Conservation (phyloP, 2,888 invertebrate species). For the Ischnus inquisitorius region DNA sequence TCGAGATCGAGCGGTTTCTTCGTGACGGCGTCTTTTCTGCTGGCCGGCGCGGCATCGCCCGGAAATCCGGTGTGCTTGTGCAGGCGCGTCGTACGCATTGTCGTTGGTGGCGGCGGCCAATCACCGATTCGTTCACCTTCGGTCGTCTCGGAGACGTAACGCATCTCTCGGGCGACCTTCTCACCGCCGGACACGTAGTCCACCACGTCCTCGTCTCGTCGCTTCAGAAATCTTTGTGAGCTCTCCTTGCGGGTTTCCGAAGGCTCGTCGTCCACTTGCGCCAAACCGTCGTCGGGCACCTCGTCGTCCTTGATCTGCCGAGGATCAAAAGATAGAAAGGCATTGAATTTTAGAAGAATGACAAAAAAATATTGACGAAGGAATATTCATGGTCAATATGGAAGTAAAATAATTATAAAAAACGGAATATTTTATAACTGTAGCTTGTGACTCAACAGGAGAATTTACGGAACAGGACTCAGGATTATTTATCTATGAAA, state of each 20-base stretch:
- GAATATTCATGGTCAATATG: constrained; percentile 9
- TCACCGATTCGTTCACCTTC: constrained; percentile 91
- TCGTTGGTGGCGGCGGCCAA: constrained; percentile 80
- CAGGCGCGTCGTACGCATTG: constrained; percentile 79
- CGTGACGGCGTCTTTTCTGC: constrained; percentile 93
- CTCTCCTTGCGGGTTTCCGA: constrained; percentile 85
- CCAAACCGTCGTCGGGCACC: constrained; percentile 75
- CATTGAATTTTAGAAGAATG: constrained; percentile 33
- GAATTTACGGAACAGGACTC: too few species aligned
- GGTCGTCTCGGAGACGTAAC: constrained; percentile 93
- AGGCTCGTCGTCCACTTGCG: constrained; percentile 82
- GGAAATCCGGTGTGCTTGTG: constrained; percentile 78
- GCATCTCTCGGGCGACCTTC: constrained; percentile 92
- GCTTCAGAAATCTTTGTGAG: constrained; percentile 89
- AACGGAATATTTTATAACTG: background rate
- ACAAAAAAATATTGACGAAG: constrained; percentile 10
- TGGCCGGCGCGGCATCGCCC: constrained; percentile 85
- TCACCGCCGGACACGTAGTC: constrained; percentile 94
- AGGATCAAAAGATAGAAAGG: constrained; percentile 33
- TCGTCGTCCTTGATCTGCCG: constrained; percentile 91
- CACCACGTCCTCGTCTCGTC: constrained; percentile 93
- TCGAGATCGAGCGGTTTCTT: constrained; percentile 94
- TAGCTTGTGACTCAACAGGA: background rate
- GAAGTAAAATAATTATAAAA: background rate
- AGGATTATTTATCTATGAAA: too few species aligned